phyloP scores from a whole-genome alignment of 2,888 invertebrate species.

The Hirtodrosophila duncani region DNA sequence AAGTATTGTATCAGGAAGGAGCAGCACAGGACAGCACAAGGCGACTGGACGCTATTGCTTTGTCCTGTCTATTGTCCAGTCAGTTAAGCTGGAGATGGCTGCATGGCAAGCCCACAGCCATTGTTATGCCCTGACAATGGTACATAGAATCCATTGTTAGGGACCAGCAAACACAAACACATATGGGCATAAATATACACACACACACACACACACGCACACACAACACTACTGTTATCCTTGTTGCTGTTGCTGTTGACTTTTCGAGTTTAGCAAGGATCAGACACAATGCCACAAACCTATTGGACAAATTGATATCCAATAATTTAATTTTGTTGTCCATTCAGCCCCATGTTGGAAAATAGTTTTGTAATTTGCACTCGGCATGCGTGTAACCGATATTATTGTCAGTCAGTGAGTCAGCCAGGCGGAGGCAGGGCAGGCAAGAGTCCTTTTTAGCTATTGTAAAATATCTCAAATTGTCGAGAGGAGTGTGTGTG shows the following conservation, averaged over 20 bases:
- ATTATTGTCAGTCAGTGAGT: slow-evolving; percentile 50
- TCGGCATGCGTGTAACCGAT: slow-evolving; percentile 70
- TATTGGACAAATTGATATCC: slow-evolving; percentile 67
- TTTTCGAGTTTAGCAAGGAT: slow-evolving; percentile 58
- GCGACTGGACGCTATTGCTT: slow-evolving; percentile 23
- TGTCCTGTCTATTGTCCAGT: slow-evolving; percentile 59
- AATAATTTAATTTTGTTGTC: slow-evolving; percentile 73
- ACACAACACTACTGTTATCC: slow-evolving; percentile 30
- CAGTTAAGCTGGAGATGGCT: slow-evolving; percentile 36
- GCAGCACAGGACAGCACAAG: background rate
- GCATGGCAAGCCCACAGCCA: slow-evolving; percentile 43
- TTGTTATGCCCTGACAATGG: slow-evolving; percentile 64
- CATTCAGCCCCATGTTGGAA: slow-evolving; percentile 61
- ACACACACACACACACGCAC: slow-evolving; percentile 16
- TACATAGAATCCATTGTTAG: slow-evolving; percentile 54
- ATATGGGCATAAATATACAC: too few relatives aligned
- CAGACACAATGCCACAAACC: slow-evolving; percentile 48
- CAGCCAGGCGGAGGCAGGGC: slow-evolving; percentile 15
- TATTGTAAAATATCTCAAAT: slow-evolving; percentile 61
- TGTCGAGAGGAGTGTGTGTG: slow-evolving; percentile 14
- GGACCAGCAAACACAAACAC: slow-evolving; percentile 23
- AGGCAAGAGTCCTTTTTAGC: slow-evolving; percentile 24
- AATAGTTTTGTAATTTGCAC: slow-evolving; percentile 70
- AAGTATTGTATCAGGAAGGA: background rate
- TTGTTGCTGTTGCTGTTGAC: slow-evolving; percentile 58